Conservation (phyloP, 2,797 vertebrate genomes). For the Crenuchus spilurus region DNA sequence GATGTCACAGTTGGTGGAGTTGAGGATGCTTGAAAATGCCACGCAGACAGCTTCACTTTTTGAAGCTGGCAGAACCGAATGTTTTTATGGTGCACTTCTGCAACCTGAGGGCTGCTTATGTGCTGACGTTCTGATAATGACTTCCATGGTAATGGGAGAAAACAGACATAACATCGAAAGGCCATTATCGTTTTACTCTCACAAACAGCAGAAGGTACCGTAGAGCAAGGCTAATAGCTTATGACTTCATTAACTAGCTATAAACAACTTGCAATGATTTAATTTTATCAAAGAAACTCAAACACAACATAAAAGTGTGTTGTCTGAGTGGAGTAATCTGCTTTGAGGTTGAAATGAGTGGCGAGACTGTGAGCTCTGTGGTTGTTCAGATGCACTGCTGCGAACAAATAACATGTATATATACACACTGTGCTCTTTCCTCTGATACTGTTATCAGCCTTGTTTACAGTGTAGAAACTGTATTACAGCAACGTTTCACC, state of each 20-base stretch:
- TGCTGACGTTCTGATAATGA: slow-evolving; percentile 1
- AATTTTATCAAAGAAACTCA: background rate
- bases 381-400: too few species aligned
- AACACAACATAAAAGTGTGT: background rate
- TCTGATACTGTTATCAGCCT: too few species aligned
- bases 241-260: background rate
- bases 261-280: background rate
- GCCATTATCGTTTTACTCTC: background rate
- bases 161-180: background rate
- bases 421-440: too few species aligned
- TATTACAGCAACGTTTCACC: too few species aligned
- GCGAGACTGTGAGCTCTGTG: too few species aligned
- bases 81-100: background rate
- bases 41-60: background rate
- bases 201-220: too few species aligned
- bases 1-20: background rate
- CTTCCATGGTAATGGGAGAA: background rate
- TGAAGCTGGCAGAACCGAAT: background rate
- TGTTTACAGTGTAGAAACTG: too few species aligned
- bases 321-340: too few species aligned
- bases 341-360: background rate
- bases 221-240: background rate
- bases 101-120: background rate
- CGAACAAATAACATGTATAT: too few species aligned
- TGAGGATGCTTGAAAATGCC: background rate